These are phyloP conservation scores for Drosophila nannoptera DNA, from an alignment of 1,140 invertebrate species.

Conservation along the genomic window DNA sequence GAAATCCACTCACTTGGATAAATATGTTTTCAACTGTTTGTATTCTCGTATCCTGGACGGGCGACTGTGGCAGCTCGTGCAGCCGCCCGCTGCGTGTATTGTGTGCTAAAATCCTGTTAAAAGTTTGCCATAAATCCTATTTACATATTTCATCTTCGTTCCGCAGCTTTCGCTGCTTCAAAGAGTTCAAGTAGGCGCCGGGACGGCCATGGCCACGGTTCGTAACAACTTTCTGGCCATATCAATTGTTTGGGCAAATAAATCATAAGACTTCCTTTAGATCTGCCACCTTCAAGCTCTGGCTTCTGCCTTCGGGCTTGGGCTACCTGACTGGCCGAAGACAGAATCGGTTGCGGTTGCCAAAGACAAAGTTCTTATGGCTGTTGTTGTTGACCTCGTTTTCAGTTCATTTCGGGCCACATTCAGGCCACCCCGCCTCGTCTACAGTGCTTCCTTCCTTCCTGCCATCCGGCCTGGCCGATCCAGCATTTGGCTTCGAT, in stretches of 20 bases:
- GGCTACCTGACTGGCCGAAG: slow-evolving; percentile 26
- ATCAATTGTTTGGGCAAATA: slow-evolving; percentile 67
- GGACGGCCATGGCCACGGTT: slow-evolving; percentile 10
- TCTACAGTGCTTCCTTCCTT: slow-evolving; percentile 54
- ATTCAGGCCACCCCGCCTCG: slow-evolving; percentile 12
- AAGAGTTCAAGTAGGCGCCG: slow-evolving; percentile 47
- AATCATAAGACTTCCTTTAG: slow-evolving; percentile 64
- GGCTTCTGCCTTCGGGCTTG: not conserved
- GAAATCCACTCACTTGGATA: slow-evolving; percentile 66
- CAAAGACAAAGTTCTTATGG: not conserved
- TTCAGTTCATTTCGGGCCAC: slow-evolving; percentile 32
- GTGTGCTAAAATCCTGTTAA: slow-evolving; percentile 66
- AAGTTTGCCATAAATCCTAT: slow-evolving; percentile 74
- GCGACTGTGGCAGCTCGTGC: not conserved
- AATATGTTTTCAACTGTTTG: slow-evolving; percentile 63
- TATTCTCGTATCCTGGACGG: slow-evolving; percentile 20
- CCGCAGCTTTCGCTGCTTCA: slow-evolving; percentile 17
- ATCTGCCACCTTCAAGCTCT: not conserved
- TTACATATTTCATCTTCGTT: slow-evolving; percentile 66
- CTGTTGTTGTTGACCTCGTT: slow-evolving; percentile 37
- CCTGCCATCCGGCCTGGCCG: slow-evolving; percentile 41
- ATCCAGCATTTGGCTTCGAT: slow-evolving; percentile 63
- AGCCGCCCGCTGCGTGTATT: slow-evolving; percentile 24
- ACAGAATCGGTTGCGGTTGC: slow-evolving; percentile 18
- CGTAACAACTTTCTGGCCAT: slow-evolving; percentile 17